A percentile compares a stretch with the other conserved stretches of the same genome.
Conservation (phyloP, 2,113 vertebrate genomes). For the Lucifuga dentata region DNA sequence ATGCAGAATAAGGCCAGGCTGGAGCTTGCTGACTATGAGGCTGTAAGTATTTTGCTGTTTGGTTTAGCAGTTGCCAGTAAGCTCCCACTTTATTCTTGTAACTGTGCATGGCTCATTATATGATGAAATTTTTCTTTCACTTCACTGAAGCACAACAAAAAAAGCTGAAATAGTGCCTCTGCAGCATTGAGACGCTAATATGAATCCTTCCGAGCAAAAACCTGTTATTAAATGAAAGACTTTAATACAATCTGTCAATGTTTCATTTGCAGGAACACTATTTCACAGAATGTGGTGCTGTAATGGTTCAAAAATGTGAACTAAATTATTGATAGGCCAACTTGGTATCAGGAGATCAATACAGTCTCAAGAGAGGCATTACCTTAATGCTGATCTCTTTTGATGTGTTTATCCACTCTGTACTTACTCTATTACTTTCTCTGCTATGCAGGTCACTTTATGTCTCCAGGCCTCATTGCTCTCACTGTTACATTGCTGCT, state of each 20-base stretch:
- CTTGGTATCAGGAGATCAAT: conserved; percentile 60
- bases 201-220: conserved; percentile 28
- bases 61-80: conserved; percentile 14
- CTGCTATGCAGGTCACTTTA: conserved; percentile 67
- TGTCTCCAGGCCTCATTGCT: conserved; percentile 59
- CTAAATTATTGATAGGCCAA: conserved; percentile 17
- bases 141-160: conserved; percentile 6
- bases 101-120: not conserved
- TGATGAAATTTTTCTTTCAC: conserved; percentile 28
- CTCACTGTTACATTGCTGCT: conserved; percentile 45
- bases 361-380: conserved; percentile 18
- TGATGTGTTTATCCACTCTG: not conserved
- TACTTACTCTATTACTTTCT: conserved; percentile 22
- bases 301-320: conserved; percentile 31
- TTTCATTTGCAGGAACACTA: not conserved
- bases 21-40: conserved; percentile 96
- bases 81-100: conserved; percentile 5
- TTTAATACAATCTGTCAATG: conserved; percentile 9
- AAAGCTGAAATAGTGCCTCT: conserved; percentile 4
- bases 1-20: conserved; percentile 99
- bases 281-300: conserved; percentile 2
- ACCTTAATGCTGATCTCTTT: conserved; percentile 34
- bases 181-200: conserved; percentile 9
- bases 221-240: conserved; percentile 32
- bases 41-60: conserved; percentile 86